A percentile compares a stretch with the other conserved stretches of the same genome.
Conservation (phyloP, 1,140 invertebrate genomes). For the Neodiprion lecontei region DNA sequence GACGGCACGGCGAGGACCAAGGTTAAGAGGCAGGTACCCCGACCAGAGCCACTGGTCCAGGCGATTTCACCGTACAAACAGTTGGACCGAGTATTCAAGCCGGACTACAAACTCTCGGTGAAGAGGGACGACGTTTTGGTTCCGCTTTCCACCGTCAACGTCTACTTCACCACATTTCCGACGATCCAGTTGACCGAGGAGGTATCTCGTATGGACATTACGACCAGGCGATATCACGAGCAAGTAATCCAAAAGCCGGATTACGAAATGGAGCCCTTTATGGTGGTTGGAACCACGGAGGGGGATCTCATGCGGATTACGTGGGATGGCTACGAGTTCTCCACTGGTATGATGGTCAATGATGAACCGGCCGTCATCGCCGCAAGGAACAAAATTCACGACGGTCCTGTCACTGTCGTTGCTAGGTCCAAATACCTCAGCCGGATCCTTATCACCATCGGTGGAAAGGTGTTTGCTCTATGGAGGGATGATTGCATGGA, state of each 20-base stretch:
- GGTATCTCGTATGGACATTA: slow-evolving; percentile 23
- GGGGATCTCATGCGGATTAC: slow-evolving; percentile 58
- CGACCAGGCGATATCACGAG: slow-evolving; percentile 37
- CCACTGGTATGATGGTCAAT: slow-evolving; percentile 64
- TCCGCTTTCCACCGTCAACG: slow-evolving; percentile 40
- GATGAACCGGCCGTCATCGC: slow-evolving; percentile 60
- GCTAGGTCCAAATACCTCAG: slow-evolving; percentile 64
- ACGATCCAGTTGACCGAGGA: slow-evolving; percentile 21
- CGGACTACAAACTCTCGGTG: slow-evolving; percentile 60
- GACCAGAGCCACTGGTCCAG: slow-evolving; percentile 63
- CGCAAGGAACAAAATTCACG: slow-evolving; percentile 66
- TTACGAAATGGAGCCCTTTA: slow-evolving; percentile 29
- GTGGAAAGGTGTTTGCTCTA: slow-evolving; percentile 66
- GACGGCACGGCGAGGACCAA: slow-evolving; percentile 52
- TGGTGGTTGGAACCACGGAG: slow-evolving; percentile 46
- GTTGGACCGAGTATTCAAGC: slow-evolving; percentile 66
- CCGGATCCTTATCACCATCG: slow-evolving; percentile 65
- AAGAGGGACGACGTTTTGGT: slow-evolving; percentile 34
- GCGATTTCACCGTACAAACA: slow-evolving; percentile 65
- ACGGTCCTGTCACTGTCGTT: slow-evolving; percentile 68
- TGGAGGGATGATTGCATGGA: slow-evolving; percentile 63
- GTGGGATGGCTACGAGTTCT: slow-evolving; percentile 70
- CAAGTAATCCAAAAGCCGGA: slow-evolving; percentile 37
- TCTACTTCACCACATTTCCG: slow-evolving; percentile 32
- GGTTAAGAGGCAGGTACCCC: slow-evolving; percentile 56